phyloP scores from a whole-genome alignment of 2,888 invertebrate species.

The Congeria kusceri region DNA sequence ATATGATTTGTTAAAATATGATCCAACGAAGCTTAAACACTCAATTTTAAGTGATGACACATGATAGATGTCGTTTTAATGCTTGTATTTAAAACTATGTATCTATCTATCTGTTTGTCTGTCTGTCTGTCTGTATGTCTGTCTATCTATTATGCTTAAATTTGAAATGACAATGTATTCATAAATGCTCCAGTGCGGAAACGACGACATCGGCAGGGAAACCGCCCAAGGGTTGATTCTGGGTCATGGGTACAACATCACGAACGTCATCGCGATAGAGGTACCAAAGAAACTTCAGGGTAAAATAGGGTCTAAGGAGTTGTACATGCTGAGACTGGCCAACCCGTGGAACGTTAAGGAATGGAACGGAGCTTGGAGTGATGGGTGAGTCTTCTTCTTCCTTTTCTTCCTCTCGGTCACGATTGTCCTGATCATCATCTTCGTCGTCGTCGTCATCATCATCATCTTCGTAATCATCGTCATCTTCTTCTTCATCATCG shows the following conservation, averaged over 20 bases:
- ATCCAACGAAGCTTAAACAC: too few relatives aligned
- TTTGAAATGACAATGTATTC: too few relatives aligned
- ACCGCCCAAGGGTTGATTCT: constrained; percentile 86
- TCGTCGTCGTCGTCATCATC: background rate
- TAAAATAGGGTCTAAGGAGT: constrained; percentile 76
- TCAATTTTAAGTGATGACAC: too few relatives aligned
- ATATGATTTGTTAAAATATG: too few relatives aligned
- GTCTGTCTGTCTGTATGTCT: too few relatives aligned
- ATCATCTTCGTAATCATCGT: background rate
- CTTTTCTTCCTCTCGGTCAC: background rate
- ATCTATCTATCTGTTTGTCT: too few relatives aligned
- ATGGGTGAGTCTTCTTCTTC: constrained; percentile 83
- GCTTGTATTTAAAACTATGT: too few relatives aligned
- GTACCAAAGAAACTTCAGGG: constrained; percentile 75
- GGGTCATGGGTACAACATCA: constrained; percentile 88
- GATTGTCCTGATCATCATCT: background rate
- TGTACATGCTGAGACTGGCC: constrained; percentile 87
- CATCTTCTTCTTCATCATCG: background rate
- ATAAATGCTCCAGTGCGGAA: constrained; percentile 71
- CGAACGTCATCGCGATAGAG: constrained; percentile 86
- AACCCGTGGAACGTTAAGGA: constrained; percentile 88
- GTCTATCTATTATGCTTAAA: too few relatives aligned
- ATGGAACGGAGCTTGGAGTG: constrained; percentile 87
- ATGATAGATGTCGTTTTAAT: too few relatives aligned
- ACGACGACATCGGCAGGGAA: constrained; percentile 72